Evolutionary conservation across 2,888 invertebrate genomes (phyloP).

Genomic region (Anagyrus pseudococci): DNA sequence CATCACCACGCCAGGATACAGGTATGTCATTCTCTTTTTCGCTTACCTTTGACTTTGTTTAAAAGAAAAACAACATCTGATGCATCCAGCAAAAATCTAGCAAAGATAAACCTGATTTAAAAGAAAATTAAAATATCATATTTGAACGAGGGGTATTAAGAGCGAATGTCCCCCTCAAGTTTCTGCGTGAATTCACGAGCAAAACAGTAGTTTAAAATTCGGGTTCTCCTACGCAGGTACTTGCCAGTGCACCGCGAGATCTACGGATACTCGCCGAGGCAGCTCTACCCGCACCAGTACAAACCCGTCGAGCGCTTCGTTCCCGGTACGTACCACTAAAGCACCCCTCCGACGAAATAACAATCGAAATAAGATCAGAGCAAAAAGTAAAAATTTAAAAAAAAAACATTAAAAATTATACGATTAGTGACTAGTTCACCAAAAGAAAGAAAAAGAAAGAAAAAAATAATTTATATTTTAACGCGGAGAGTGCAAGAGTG

Average conservation of each 20-base stretch:
- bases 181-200: not conserved
- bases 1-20: conserved; percentile 87
- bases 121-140: no score
- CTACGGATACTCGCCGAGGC: conserved; percentile 88
- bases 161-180: not conserved
- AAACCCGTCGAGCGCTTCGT: conserved; percentile 77
- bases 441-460: conserved; percentile 8
- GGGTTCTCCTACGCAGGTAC: conserved; percentile 63
- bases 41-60: not conserved
- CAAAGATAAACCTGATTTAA: no score
- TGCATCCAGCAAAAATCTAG: no score
- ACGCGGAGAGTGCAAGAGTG: conserved; percentile 19
- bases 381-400: not conserved
- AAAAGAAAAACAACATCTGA: no score
- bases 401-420: not conserved
- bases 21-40: conserved; percentile 54
- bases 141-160: no score
- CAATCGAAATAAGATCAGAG: not conserved
- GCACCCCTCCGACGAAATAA: conserved; percentile 5
- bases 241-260: conserved; percentile 88
- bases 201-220: not conserved
- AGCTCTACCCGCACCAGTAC: conserved; percentile 88
- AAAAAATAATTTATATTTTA: conserved; percentile 11
- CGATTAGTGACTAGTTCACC: not conserved
- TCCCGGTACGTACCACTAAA: conserved; percentile 77